Evolutionary conservation across 2,797 vertebrate species (phyloP).

Genomic region (Oryzias dopingdopingensis): DNA sequence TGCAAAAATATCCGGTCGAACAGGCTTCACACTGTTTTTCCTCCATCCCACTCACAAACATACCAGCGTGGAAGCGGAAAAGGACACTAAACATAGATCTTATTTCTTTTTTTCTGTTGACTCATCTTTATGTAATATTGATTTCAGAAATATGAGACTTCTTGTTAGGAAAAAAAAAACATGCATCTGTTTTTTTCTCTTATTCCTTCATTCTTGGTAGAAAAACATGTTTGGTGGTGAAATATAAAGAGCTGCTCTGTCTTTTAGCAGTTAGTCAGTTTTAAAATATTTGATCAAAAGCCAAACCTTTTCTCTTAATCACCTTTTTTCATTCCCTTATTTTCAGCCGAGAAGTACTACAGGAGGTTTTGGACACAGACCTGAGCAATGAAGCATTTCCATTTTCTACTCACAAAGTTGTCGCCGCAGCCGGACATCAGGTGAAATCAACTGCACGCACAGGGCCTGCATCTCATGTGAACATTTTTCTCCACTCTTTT

Average conservation of each 20-base stretch:
- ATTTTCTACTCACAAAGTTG: conserved; percentile 91
- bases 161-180: conserved; percentile 20
- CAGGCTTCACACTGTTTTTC: conserved; percentile 38
- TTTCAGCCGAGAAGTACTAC: conserved; percentile 84
- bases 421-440: conserved; percentile 81
- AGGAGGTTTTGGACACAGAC: conserved; percentile 88
- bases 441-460: conserved; percentile 63
- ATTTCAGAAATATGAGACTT: conserved; percentile 24
- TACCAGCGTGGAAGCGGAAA: conserved; percentile 30
- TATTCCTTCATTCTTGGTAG: neutral
- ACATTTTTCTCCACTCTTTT: too few relatives aligned
- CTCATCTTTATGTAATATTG: conserved; percentile 70
- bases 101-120: conserved; percentile 44
- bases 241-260: neutral
- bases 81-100: conserved; percentile 52
- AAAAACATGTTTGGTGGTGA: neutral
- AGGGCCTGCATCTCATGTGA: too few relatives aligned
- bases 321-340: neutral
- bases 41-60: conserved; percentile 53
- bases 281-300: neutral
- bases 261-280: neutral
- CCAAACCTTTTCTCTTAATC: neutral
- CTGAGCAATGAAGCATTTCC: conserved; percentile 90
- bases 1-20: conserved; percentile 47
- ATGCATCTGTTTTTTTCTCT: neutral